phyloP scores from a whole-genome alignment of 1,140 invertebrate species.

The Drosophila serrata region DNA sequence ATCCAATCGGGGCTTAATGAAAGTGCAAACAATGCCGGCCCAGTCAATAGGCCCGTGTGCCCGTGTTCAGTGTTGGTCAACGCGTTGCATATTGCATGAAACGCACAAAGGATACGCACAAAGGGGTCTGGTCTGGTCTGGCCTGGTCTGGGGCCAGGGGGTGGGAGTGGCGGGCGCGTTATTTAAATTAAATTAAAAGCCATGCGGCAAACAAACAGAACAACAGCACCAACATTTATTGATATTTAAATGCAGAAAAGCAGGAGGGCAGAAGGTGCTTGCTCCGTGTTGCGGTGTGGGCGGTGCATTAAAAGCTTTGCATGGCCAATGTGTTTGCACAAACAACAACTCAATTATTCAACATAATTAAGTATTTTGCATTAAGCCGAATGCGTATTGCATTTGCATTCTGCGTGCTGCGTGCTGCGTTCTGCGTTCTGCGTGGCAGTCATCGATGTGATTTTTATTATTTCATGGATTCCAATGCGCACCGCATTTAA shows the following conservation, averaged over 20 bases:
- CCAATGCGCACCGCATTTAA: slow-evolving; percentile 75
- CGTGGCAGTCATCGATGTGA: slow-evolving; percentile 40
- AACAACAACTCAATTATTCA: slow-evolving; percentile 82
- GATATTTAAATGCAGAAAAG: slow-evolving; percentile 73
- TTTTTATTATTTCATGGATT: slow-evolving; percentile 80
- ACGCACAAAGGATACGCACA: slow-evolving; percentile 14
- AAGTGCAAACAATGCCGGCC: slow-evolving; percentile 65
- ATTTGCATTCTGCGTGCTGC: slow-evolving; percentile 45
- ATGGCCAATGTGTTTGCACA: slow-evolving; percentile 77
- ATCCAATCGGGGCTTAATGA: slow-evolving; percentile 57
- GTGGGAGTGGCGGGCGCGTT: slow-evolving; percentile 43
- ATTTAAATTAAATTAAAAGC: slow-evolving; percentile 83
- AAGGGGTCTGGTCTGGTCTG: neutral
- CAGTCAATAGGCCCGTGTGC: slow-evolving; percentile 13
- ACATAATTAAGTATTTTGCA: slow-evolving; percentile 83
- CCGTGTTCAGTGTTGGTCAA: slow-evolving; percentile 55
- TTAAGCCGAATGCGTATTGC: slow-evolving; percentile 69
- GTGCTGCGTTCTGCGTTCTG: slow-evolving; percentile 15
- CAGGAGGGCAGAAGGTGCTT: slow-evolving; percentile 21
- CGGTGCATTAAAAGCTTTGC: slow-evolving; percentile 81
- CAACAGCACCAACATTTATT: slow-evolving; percentile 74
- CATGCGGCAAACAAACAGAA: slow-evolving; percentile 67
- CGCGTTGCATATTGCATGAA: slow-evolving; percentile 55
- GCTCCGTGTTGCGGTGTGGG: slow-evolving; percentile 54
- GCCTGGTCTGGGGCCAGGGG: neutral